Conservation (phyloP, 2,113 vertebrate species). For the Clarias batrachus region DNA sequence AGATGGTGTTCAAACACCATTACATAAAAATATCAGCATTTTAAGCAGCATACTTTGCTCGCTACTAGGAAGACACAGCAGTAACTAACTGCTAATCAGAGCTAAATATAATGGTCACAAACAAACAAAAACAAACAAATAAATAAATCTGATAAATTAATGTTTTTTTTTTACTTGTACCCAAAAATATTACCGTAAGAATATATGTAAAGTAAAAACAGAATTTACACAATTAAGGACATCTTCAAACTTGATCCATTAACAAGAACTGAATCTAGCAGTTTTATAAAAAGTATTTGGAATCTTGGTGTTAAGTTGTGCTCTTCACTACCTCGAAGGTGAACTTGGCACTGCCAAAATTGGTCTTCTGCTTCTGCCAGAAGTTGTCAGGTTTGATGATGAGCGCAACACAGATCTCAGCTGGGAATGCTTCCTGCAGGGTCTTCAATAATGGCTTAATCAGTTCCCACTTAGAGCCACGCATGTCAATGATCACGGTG, state of each 20-base stretch:
- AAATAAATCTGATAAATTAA: too few relatives aligned
- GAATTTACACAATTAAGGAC: too few relatives aligned
- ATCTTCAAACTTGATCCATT: too few relatives aligned
- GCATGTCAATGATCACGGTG: conserved; percentile 98
- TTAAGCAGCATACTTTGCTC: background rate
- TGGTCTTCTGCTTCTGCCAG: conserved; percentile 99
- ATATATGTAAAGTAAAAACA: too few relatives aligned
- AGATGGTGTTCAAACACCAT: background rate
- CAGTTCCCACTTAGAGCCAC: conserved; percentile 97
- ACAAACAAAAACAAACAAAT: too few relatives aligned
- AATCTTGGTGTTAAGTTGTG: background rate
- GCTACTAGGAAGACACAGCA: background rate
- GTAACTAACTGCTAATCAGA: background rate
- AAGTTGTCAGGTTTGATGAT: conserved; percentile 99
- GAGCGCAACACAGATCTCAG: conserved; percentile 94
- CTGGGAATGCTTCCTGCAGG: conserved; percentile 93
- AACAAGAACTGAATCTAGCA: too few relatives aligned
- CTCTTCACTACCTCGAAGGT: conserved; percentile 88
- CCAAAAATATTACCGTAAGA: too few relatives aligned
- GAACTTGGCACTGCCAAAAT: conserved; percentile 98
- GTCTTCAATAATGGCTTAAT: conserved; percentile 98
- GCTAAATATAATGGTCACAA: background rate
- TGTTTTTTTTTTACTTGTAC: too few relatives aligned
- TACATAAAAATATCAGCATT: background rate
- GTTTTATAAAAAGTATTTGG: background rate